phyloP scores from a whole-genome alignment of 2,888 invertebrate species.

The Anorthoa munda region DNA sequence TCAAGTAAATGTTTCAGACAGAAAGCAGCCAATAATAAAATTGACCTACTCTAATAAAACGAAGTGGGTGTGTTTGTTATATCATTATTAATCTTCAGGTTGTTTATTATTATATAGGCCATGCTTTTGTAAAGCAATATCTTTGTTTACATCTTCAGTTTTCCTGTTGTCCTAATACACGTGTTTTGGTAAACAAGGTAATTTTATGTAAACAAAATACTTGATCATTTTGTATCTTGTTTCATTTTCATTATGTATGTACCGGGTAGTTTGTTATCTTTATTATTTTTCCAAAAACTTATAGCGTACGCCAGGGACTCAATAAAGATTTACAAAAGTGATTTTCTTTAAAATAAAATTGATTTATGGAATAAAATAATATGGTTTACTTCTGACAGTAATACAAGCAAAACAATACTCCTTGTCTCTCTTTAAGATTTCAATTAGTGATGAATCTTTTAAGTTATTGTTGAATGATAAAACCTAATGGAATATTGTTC shows the following conservation, averaged over 20 bases:
- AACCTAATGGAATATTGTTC: too few relatives aligned
- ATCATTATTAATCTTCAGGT: background rate
- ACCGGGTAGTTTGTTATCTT: background rate
- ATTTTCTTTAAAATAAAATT: background rate
- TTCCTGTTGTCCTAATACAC: background rate
- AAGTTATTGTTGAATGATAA: too few relatives aligned
- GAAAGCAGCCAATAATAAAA: slow-evolving; percentile 8
- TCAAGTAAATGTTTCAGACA: background rate
- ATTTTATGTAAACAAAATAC: background rate
- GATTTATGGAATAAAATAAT: too few relatives aligned
- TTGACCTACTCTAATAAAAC: slow-evolving; percentile 2
- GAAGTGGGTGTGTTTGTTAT: slow-evolving; percentile 15
- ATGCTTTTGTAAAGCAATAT: background rate
- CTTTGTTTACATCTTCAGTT: slow-evolving; percentile 30
- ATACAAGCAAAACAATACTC: too few relatives aligned
- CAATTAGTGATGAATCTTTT: too few relatives aligned
- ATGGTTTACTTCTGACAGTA: too few relatives aligned
- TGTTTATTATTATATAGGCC: slow-evolving; percentile 10
- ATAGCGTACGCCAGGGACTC: background rate
- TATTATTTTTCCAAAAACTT: background rate
- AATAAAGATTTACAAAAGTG: background rate
- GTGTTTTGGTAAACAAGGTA: background rate
- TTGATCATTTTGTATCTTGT: background rate
- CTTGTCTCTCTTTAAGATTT: too few relatives aligned
- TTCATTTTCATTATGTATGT: background rate